Evolutionary conservation across 2,113 vertebrate genomes (phyloP), one percentile per base, ranked within the genome.

Genomic region (Sylvilagus bachmani): DNA sequence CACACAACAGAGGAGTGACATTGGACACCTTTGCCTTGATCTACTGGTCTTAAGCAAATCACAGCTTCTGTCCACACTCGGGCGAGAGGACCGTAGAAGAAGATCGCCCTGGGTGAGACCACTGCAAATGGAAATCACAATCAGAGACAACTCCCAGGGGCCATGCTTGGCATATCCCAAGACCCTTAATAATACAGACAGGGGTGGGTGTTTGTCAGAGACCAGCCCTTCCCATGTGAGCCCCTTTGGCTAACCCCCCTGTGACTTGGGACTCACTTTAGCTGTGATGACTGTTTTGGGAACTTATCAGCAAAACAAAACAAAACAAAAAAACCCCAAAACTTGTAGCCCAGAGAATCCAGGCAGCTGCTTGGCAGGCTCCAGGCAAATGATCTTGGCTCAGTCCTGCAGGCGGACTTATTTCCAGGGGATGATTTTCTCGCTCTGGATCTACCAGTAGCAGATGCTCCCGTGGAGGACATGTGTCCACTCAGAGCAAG

Each of bases 401-500:
- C 51, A 1, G 2, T 88, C 78, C 58, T 77, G 85, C 66, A 36
- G 75, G 33, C 2, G 0, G 90, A 82, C 10, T 90, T 80, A 17
- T 96, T 95, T 93, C 84, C 10, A 87, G 90, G 83, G 74, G 33
- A 31, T 12, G 53, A 79, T 81, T 83, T 88, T 62, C 69, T 94
- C 0, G 1, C 31, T 73, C 71, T 64, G 75, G 70, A 71, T 36
- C 22, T n/a, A n/a, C 64, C 77, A 27, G 66, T 69, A 31, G 70
- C 90, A 86, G 92, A 90, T 81, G 95, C 79, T 58, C 17, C 53
- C 11, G 36, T 1, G 0, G 82, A 87, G 75, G 67, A 92, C 90
- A 16, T 58, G 89, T 89, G 97, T 96, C 96, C 92, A 96, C 86
- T 92, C 89, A 0, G 25, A 93, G 92, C 88, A 89, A 95, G 92